These are phyloP conservation scores for Oligia latruncula DNA, from an alignment of 2,888 invertebrate genomes.

Conservation along the genomic window DNA sequence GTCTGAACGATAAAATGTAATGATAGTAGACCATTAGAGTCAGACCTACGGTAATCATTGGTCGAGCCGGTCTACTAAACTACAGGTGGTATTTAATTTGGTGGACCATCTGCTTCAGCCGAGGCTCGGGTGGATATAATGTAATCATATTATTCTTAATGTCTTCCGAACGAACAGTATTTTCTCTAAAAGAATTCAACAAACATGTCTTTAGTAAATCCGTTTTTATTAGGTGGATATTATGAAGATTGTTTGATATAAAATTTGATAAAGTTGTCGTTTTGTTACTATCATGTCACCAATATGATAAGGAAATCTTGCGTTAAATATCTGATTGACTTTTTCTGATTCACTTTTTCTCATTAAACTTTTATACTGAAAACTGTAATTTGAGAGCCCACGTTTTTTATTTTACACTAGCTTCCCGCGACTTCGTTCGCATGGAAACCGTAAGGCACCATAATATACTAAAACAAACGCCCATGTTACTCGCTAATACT, in stretches of 20 bases:
- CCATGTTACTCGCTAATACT: no score
- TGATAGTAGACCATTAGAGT: slow-evolving; percentile 80
- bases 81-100: slow-evolving; percentile 85
- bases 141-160: slow-evolving; percentile 72
- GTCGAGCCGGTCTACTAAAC: slow-evolving; percentile 74
- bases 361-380: not conserved
- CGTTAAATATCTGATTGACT: slow-evolving; percentile 6
- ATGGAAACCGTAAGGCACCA: not conserved
- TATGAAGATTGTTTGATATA: slow-evolving; percentile 47
- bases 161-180: slow-evolving; percentile 54
- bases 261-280: slow-evolving; percentile 47
- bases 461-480: not conserved
- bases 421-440: no score
- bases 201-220: slow-evolving; percentile 55
- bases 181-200: slow-evolving; percentile 58
- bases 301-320: slow-evolving; percentile 19
- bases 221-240: slow-evolving; percentile 59
- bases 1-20: slow-evolving; percentile 79
- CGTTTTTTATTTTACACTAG: not conserved
- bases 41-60: slow-evolving; percentile 81
- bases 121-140: slow-evolving; percentile 61
- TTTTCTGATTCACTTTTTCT: not conserved
- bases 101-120: slow-evolving; percentile 66
- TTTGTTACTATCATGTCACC: slow-evolving; percentile 53
- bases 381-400: not conserved